Percentiles rank a stretch among this genome's conserved stretches.
Conservation (phyloP, 2,888 invertebrate genomes). For the Chymomyza fuscimana region DNA sequence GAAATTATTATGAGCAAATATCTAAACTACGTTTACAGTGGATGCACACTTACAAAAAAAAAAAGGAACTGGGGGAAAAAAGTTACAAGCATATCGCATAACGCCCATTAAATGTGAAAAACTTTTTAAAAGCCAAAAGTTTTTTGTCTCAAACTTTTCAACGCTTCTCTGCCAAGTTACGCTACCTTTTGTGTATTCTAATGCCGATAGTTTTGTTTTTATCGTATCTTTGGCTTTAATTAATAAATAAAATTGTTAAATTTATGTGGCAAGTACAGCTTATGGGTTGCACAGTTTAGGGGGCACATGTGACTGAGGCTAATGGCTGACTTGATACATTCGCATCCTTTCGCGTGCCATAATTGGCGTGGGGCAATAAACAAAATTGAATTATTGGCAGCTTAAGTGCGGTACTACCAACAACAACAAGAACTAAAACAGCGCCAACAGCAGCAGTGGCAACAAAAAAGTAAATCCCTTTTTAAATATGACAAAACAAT, state of each 20-base stretch:
- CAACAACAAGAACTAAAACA: neutral
- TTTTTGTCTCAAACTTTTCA: neutral
- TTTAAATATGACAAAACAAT: constrained; percentile 75
- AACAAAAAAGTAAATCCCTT: constrained; percentile 62
- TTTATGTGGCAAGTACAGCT: neutral
- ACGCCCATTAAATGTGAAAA: neutral
- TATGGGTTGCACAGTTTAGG: neutral
- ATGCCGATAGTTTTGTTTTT: neutral
- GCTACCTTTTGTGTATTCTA: neutral
- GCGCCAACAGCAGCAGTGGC: neutral
- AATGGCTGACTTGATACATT: neutral
- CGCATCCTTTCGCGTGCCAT: neutral
- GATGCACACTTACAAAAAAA: neutral
- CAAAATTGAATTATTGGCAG: neutral
- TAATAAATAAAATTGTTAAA: neutral
- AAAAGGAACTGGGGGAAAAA: neutral
- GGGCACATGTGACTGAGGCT: neutral
- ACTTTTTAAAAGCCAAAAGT: neutral
- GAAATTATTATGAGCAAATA: neutral
- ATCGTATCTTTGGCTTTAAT: neutral
- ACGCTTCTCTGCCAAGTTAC: neutral
- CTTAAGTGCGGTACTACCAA: neutral
- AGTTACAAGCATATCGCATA: neutral
- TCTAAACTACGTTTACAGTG: neutral
- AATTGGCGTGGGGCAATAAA: neutral